Evolutionary conservation across 2,113 vertebrate genomes (phyloP).

Genomic region (Gadus macrocephalus): DNA sequence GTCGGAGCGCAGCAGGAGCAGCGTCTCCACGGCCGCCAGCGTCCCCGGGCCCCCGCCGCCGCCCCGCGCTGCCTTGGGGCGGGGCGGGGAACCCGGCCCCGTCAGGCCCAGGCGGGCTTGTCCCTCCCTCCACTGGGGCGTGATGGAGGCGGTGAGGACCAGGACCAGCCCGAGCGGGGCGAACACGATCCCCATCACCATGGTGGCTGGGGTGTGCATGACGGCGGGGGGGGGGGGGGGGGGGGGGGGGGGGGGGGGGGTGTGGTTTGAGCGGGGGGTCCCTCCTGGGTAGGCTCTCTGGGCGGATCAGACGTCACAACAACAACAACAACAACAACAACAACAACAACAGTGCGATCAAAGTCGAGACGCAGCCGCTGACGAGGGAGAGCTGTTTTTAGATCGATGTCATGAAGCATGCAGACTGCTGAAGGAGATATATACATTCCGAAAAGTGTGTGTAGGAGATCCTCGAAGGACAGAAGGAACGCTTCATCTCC

Average conservation of each 20-base stretch:
- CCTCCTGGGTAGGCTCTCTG: too few relatives aligned
- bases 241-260: too few relatives aligned
- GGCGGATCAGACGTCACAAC: neutral
- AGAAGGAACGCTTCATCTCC: too few relatives aligned
- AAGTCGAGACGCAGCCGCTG: too few relatives aligned
- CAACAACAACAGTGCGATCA: neutral
- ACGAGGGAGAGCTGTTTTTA: too few relatives aligned
- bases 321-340: neutral
- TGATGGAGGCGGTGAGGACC: slow-evolving; percentile 76
- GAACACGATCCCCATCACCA: slow-evolving; percentile 78
- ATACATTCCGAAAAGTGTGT: too few relatives aligned
- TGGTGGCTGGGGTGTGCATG: slow-evolving; percentile 74
- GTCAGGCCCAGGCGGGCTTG: slow-evolving; percentile 55
- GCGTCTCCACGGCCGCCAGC: slow-evolving; percentile 21
- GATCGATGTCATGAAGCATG: too few relatives aligned
- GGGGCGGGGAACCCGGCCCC: slow-evolving; percentile 32
- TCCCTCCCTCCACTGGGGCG: slow-evolving; percentile 76
- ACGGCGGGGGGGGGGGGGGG: neutral
- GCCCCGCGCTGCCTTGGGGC: slow-evolving; percentile 37
- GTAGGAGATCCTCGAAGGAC: too few relatives aligned
- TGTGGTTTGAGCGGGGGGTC: too few relatives aligned
- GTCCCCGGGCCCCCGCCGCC: slow-evolving; percentile 34
- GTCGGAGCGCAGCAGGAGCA: slow-evolving; percentile 68
- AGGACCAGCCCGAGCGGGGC: slow-evolving; percentile 74
- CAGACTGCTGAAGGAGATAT: too few relatives aligned